These are phyloP conservation scores for Benthosema pterotum DNA, from an alignment of 2,797 vertebrate species.

Conservation along the genomic window DNA sequence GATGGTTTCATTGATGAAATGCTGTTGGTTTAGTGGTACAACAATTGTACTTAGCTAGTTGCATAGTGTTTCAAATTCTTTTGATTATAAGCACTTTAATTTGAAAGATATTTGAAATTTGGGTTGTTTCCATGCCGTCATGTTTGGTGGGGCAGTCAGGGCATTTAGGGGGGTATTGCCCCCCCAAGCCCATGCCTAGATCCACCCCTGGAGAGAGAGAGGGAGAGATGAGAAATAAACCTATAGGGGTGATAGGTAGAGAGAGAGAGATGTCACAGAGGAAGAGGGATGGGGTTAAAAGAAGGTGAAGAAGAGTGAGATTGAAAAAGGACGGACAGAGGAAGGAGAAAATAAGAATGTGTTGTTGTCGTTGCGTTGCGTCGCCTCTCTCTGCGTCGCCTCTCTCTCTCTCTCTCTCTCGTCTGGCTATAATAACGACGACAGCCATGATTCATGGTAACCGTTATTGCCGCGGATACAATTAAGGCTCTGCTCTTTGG, in stretches of 20 bases:
- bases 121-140: too few species aligned
- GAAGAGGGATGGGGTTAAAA: conserved; percentile 34
- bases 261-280: neutral
- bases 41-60: too few species aligned
- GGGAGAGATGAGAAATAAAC: conserved; percentile 10
- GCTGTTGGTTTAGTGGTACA: too few species aligned
- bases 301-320: conserved; percentile 47
- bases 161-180: too few species aligned
- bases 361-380: too few species aligned
- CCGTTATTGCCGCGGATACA: conserved; percentile 53
- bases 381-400: conserved; percentile 20
- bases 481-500: conserved; percentile 72
- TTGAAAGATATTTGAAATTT: too few species aligned
- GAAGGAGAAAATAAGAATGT: conserved; percentile 37
- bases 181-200: too few species aligned
- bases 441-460: conserved; percentile 68
- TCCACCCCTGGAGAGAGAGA: too few species aligned
- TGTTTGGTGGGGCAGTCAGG: too few species aligned
- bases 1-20: too few species aligned
- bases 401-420: conserved; percentile 28
- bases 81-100: too few species aligned
- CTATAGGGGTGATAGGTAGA: neutral
- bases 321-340: conserved; percentile 28
- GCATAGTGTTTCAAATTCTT: too few species aligned
- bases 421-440: conserved; percentile 26